Base-by-base conservation (phyloP, 2,797 vertebrate genomes). In the Coregonus suidteri region DNA sequence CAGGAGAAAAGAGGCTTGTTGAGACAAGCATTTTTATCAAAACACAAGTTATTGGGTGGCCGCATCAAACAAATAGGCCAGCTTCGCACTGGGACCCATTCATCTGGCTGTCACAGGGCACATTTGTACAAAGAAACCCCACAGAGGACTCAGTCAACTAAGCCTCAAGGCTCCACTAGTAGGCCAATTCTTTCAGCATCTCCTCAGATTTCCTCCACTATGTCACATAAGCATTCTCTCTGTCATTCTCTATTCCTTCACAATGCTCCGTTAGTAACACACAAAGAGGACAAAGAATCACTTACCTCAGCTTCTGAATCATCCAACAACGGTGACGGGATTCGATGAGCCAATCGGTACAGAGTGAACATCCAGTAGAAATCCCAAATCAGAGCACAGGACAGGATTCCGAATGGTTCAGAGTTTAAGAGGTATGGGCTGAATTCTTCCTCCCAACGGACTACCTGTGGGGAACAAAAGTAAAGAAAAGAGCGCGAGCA, bases 61-160 rank as follows among this genome's bases (percentile, higher is more conserved):
- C 25, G 51, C 16, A 51, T 53, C 41, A 41, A 47, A 71, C 70
- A 51, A 71, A 71, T 71, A 53, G 70, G 51, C 70, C 70, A 30
- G 47, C 13, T 51, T 51, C 14, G 25, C 30, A 51, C 70, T 71
- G 25, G 20, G 47, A 53, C 25, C 47, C 25, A 71, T 71, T 71
- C 4, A 53, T 53, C 70, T 71, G 47, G 20, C 70, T 53, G 70
- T 56, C 66, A 68, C 30, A 68, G 66, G 66, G 25, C 31, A 67
- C 65, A 15, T 67, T 67, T 34, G 30, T 67, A 35, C 65, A 67
- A 68, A 68, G 66, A 68, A 68, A 35, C 66, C 66, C 66, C 66
- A 6, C 14, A 35, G 66, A 67, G 15, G 34, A 16, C 66, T 35
- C 31, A 35, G 31, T 68, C 34, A 31, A 68, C 34, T 68, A 37